Conservation (phyloP, 1,140 invertebrate species). For the Araneus ventricosus region DNA sequence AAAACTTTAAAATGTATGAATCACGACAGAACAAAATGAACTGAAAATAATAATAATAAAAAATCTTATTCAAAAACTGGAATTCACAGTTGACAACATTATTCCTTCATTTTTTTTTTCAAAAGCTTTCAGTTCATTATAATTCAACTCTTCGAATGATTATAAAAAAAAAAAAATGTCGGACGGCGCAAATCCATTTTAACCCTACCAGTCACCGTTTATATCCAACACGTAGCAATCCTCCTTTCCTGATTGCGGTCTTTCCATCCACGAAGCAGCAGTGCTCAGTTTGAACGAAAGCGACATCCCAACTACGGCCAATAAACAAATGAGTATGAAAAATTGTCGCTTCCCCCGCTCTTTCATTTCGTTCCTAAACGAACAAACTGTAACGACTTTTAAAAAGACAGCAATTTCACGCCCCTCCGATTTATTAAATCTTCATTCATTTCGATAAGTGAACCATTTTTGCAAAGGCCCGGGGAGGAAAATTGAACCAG, state of each 20-base stretch:
- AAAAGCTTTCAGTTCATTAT: neutral
- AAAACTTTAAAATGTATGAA: too few relatives aligned
- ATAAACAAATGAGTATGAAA: slow-evolving; percentile 19
- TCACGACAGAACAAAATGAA: too few relatives aligned
- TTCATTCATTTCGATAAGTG: slow-evolving; percentile 73
- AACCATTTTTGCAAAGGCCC: slow-evolving; percentile 32
- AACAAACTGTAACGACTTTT: slow-evolving; percentile 64
- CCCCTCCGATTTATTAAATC: slow-evolving; percentile 66
- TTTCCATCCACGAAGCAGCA: neutral
- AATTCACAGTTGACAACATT: too few relatives aligned
- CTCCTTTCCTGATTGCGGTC: neutral
- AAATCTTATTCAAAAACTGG: too few relatives aligned
- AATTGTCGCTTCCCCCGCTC: neutral
- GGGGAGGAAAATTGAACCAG: slow-evolving; percentile 33
- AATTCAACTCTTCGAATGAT: neutral
- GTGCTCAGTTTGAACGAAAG: neutral
- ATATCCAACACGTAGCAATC: neutral
- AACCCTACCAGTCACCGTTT: neutral
- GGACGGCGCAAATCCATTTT: neutral
- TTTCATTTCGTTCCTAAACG: slow-evolving; percentile 25
- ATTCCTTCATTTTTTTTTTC: neutral
- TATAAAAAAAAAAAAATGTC: too few relatives aligned
- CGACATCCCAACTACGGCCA: neutral
- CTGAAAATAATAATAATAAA: too few relatives aligned
- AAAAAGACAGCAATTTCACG: slow-evolving; percentile 71